phyloP scores from a whole-genome alignment of 2,113 vertebrate species.

The Dicrurus megarhynchus region DNA sequence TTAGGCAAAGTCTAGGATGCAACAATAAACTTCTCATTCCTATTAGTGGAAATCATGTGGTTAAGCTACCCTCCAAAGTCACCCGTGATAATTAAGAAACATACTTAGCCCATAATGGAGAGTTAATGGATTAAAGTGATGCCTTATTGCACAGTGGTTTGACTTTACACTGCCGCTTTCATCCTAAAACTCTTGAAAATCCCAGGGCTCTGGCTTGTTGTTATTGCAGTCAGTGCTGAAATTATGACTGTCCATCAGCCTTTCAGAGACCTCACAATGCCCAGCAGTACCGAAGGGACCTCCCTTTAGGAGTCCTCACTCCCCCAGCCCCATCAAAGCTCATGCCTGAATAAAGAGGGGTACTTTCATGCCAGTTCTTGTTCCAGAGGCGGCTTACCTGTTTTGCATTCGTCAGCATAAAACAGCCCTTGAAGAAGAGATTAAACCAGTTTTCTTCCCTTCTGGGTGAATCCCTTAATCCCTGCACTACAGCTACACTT shows the following conservation, averaged over 20 bases:
- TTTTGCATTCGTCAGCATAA: constrained; percentile 14
- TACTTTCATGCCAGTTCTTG: not conserved
- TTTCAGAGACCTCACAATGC: not conserved
- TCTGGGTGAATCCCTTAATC: not conserved
- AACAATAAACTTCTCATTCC: not conserved
- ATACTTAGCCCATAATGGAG: not conserved
- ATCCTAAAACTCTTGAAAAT: not conserved
- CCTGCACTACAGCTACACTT: not conserved
- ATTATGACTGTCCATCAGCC: not conserved
- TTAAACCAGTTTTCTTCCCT: not conserved
- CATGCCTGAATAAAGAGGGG: not conserved
- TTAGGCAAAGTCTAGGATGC: not conserved
- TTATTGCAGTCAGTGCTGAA: not conserved
- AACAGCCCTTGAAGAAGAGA: not conserved
- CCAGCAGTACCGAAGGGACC: not conserved
- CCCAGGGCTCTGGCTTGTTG: not conserved
- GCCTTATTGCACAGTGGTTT: not conserved
- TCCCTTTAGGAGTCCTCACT: not conserved
- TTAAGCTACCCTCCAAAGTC: constrained; percentile 4
- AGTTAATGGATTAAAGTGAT: constrained; percentile 32
- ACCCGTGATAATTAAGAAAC: not conserved
- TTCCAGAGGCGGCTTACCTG: not conserved
- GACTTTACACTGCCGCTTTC: not conserved
- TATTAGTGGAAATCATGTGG: not conserved
- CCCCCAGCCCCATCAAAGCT: not conserved